Base-by-base conservation (phyloP, 1,140 invertebrate species). In the Platorchestia sp. region DNA sequence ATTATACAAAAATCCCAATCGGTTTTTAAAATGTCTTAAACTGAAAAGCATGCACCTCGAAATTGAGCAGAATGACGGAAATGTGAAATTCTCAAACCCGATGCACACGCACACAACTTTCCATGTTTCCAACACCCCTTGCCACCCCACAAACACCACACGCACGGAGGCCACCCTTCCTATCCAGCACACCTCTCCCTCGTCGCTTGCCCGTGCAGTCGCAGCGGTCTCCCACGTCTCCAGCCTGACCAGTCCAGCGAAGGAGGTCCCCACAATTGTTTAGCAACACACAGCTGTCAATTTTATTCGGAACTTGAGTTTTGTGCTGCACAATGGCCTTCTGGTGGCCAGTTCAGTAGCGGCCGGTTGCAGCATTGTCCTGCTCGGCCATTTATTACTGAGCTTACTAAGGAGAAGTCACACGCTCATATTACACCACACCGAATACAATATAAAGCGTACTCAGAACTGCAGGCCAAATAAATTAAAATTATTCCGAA, bases 221-320 rank as follows among this genome's bases (percentile, higher is more conserved):
- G 59, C 59, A 75, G 59, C 27, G 59, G 27, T 75, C 59, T 75
- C 59, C 27, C 59, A 75, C 59, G 59, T 22, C 59, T 75, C 14
- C 59, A 75, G 59, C 59, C 27, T 75, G 59, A 75, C 59, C 87
- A 89, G 43, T 89, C 41, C 87, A 43, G 91, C 91, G 36, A n/a
- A 93, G 91, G 45, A 45, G 91, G 43, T 44, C 43, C 45, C 91
- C 44, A 45, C 91, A 93, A 93, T 93, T 93, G 91, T 93, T 93
- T 93, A 93, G 91, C 91, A 93, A 93, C 91, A 93, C 91, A 93
- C 91, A 93, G 44, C 91, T 93, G 91, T 0, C 43, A 93, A 93
- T 93, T 93, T 93, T 93, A 93, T 93, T 93, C 91, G 91, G 91
- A 93, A 93, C 91, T 93, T 93, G 91, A 93, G 91, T 93, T 93